Conservation (phyloP, 1,140 invertebrate species). For the Aleiodes sp. region DNA sequence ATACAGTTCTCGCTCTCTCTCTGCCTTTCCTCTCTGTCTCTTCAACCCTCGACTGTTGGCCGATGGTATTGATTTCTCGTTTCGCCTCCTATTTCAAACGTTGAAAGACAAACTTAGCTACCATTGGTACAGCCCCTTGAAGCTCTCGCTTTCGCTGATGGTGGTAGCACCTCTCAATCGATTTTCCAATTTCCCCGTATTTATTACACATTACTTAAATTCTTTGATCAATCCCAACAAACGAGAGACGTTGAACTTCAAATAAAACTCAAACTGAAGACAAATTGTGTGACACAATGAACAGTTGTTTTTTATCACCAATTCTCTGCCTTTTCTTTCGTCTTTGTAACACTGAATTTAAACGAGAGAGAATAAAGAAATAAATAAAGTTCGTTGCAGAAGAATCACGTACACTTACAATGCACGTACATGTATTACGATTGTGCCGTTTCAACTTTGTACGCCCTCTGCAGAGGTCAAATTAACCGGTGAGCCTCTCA, state of each 20-base stretch:
- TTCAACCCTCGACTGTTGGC: background rate
- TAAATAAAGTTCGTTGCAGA: too few species aligned
- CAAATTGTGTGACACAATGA: too few species aligned
- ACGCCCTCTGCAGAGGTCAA: constrained; percentile 29
- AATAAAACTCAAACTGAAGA: too few species aligned
- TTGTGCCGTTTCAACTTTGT: constrained; percentile 13
- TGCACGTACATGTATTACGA: too few species aligned
- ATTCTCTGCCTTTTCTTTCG: too few species aligned
- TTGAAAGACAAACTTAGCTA: constrained; percentile 30
- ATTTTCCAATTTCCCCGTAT: background rate
- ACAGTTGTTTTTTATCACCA: too few species aligned
- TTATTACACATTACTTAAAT: constrained; percentile 6
- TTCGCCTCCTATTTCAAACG: constrained; percentile 24
- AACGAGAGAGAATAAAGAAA: too few species aligned
- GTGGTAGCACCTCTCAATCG: background rate
- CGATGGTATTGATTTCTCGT: constrained; percentile 10
- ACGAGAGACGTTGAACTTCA: too few species aligned
- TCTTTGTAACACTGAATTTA: too few species aligned
- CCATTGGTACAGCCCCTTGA: background rate
- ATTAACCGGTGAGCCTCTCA: background rate
- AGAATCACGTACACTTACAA: constrained; percentile 1
- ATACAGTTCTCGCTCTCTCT: background rate
- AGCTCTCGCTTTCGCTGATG: constrained; percentile 17
- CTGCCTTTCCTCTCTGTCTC: constrained; percentile 1
- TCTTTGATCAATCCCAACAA: too few species aligned